Evolutionary conservation across 2,113 vertebrate genomes (phyloP), one percentile per base, ranked within the genome.

Genomic region (Marcusenius ussheri): DNA sequence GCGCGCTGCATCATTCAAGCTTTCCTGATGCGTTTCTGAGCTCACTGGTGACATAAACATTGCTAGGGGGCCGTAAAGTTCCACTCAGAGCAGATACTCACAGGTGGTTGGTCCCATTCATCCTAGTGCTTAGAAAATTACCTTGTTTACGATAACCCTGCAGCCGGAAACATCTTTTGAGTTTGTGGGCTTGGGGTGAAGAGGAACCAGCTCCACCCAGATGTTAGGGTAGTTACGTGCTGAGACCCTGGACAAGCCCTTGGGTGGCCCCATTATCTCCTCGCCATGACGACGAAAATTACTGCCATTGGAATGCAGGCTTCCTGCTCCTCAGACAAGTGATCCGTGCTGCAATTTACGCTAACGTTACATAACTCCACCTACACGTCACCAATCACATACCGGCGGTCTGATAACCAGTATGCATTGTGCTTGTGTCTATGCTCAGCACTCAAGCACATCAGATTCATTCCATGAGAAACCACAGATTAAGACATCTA

Each of bases 281-380:
- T 89, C 24, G 39, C 77, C 77, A 58, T 89, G 89, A 70, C 35
- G 74, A 89, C 49, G 10, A 49, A 83, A 56, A 42, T 84, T 24
- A 89, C 51, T 9, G 13, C 49, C 80, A 47, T 19, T 85, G 77
- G 77, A 89, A 89, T 84, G 77, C 49, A 50, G 21, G 50, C 50
- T 58, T 56, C 35, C 31, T 58, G 87, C 39, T 58, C 35, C 31
- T 66, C 56, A 31, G 49, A 51, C 11, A 51, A 87, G 42, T 87
- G 85, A 27, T 45, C 39, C 1, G 53, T 85, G n/a, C 50, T 45
- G 51, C 31, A 35, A 6, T 89, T 51, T 45, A 62, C 24, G 5
- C 49, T 53, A 84, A 58, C 7, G 19, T 89, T 85, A 85, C 80
- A 85, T 85, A 89, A 89, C 53, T 47, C 84, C 21, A 62, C 80